phyloP scores from a whole-genome alignment of 2,113 vertebrate species.

The Aramus guarauna region DNA sequence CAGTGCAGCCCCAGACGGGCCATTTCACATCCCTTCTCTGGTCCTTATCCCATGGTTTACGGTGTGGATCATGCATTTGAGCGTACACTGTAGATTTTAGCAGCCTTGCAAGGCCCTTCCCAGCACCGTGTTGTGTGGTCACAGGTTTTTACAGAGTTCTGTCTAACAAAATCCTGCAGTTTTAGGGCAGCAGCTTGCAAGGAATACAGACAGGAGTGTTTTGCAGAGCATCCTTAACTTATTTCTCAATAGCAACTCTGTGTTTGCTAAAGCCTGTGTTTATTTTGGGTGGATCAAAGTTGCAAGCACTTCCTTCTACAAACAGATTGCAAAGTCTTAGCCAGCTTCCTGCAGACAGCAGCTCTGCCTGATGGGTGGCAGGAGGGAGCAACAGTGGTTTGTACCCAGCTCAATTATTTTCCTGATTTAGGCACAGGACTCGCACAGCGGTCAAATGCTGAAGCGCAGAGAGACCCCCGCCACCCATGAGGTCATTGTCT shows the following conservation, averaged over 20 bases:
- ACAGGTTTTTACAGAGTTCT: neutral
- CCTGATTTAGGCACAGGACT: neutral
- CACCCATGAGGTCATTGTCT: fast-evolving
- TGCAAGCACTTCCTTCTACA: neutral
- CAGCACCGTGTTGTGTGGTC: fast-evolving
- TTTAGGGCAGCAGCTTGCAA: neutral
- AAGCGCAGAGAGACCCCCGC: neutral
- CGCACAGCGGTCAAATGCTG: neutral
- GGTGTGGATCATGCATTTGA: fast-evolving
- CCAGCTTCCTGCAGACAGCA: neutral
- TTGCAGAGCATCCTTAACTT: neutral
- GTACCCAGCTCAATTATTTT: neutral
- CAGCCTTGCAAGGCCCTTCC: neutral
- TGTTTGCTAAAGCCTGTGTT: neutral
- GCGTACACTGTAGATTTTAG: neutral
- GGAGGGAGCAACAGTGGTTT: neutral
- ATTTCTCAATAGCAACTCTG: neutral
- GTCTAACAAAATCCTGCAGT: neutral
- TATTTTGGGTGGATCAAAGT: neutral
- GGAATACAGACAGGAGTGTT: neutral
- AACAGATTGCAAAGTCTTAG: neutral
- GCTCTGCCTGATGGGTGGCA: neutral
- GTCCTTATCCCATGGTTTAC: neutral
- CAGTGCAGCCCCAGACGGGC: neutral
- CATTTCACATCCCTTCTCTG: neutral